Evolutionary conservation across 2,797 vertebrate genomes (phyloP).

Genomic region (Liasis olivaceus): DNA sequence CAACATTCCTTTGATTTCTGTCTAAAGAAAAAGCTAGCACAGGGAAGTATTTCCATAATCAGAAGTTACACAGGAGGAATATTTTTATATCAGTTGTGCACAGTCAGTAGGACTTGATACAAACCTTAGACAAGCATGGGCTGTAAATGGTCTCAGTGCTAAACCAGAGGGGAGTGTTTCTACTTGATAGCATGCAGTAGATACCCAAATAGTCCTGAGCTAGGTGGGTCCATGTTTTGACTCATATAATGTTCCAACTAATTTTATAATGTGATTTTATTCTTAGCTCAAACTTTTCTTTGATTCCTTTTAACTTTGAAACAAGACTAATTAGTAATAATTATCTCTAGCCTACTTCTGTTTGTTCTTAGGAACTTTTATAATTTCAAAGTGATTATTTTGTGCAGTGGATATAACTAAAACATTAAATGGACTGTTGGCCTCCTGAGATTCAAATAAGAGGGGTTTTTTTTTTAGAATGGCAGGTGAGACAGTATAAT

Average conservation of each 20-base stretch:
- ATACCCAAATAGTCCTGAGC: not conserved
- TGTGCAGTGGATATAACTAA: not conserved
- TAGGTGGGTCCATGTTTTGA: not conserved
- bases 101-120: not conserved
- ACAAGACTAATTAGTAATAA: not conserved
- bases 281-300: not conserved
- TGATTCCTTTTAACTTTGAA: not conserved
- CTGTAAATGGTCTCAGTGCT: not conserved
- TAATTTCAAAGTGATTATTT: slow-evolving; percentile 2
- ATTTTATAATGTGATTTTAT: not conserved
- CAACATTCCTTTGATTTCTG: not conserved
- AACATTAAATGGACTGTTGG: not conserved
- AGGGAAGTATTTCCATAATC: not conserved
- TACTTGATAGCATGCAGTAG: not conserved
- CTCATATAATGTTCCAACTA: not conserved
- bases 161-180: not conserved
- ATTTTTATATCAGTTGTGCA: not conserved
- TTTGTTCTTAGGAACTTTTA: slow-evolving; percentile 1
- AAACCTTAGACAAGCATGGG: not conserved
- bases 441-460: not conserved
- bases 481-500: not conserved
- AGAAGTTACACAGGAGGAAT: not conserved
- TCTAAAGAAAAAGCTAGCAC: not conserved
- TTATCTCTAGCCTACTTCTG: not conserved
- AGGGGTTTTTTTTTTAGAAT: not conserved